Evolutionary conservation across 2,888 invertebrate species (phyloP), one percentile per base, ranked within the genome.

Genomic region (Stenodera caucasica): DNA sequence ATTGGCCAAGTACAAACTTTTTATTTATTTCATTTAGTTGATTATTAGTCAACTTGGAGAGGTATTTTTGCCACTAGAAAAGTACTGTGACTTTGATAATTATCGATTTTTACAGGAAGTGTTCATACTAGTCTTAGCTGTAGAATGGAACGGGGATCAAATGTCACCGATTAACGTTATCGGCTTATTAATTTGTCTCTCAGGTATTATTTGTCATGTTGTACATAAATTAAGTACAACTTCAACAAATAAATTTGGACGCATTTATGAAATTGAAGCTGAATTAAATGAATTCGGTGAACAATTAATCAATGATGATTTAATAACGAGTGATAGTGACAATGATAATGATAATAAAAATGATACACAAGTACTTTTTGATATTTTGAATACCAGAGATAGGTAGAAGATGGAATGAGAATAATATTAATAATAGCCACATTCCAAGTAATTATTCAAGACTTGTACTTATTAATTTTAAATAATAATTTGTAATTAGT

Each of bases 141-240:
- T 95, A 55, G 85, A 89, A 74, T 87, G 91, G 71, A 93, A 92
- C 73, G 93, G 94, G 8, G 98, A 98, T 77, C 85, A 88, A 74
- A 85, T 98, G 76, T 92, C 90, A 61, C 76, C 84, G 2, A 81
- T 96, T 56, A 99, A 98, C 82, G 86, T 90, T 26, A 80, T 91
- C 6, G 99, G 99, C 0, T 82, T 99, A 62, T 80, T 90, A 8
- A 82, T 97, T 57, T 98, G 98, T 76, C 82, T 99, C 64, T 83
- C 89, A 51, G 98, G 98, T 55, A 97, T 98, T 69, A 84, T 84
- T 11, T 84, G 90, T 53, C 98, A 98, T 79, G 89, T 96, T 32
- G 79, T 89, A 57, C 90, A 92, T 77, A 94, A 93, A 80, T 72
- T 83, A 62, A 69, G 66, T 58, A 70, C 67, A 12, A 68, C 67